phyloP scores from a whole-genome alignment of 1,140 invertebrate species.

The Zaprionus tsacasi region DNA sequence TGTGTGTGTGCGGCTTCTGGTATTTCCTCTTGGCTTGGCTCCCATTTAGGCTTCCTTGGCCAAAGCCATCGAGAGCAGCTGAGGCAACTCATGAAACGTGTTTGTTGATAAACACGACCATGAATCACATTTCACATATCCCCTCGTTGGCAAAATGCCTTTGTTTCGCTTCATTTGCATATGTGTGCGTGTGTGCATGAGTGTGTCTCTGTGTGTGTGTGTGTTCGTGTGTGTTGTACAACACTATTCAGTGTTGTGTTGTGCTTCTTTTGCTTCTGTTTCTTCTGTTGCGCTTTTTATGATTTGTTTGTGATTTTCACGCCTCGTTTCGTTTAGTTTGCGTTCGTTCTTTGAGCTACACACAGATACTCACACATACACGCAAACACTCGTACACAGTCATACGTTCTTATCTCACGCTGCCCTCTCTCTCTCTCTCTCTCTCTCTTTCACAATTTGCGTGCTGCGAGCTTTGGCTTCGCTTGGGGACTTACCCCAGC shows the following conservation, averaged over 20 bases:
- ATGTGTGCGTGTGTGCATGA: conserved; percentile 13
- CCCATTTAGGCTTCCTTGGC: conserved; percentile 66
- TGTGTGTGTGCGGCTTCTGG: conserved; percentile 14
- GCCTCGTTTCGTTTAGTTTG: conserved; percentile 73
- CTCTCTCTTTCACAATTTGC: conserved; percentile 26
- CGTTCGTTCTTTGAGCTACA: conserved; percentile 44
- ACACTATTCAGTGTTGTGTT: conserved; percentile 13
- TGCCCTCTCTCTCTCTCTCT: conserved; percentile 1
- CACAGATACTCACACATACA: conserved; percentile 22
- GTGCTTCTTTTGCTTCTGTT: conserved; percentile 26
- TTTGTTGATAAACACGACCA: conserved; percentile 80
- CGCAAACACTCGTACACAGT: background rate
- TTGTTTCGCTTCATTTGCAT: conserved; percentile 76
- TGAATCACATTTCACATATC: conserved; percentile 72
- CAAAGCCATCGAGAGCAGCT: conserved; percentile 8
- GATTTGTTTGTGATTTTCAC: conserved; percentile 81
- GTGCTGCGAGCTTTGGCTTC: conserved; percentile 56
- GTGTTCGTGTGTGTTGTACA: conserved; percentile 32
- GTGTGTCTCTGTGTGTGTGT: conserved; percentile 8
- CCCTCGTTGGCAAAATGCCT: conserved; percentile 17
- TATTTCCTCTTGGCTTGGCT: conserved; percentile 35
- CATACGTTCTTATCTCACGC: conserved; percentile 48
- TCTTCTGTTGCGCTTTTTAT: conserved; percentile 76
- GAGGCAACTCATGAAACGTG: conserved; percentile 72
- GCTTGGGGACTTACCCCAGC: conserved; percentile 42